A percentile compares a stretch with the other conserved stretches of the same genome.
Conservation (phyloP, 2,113 vertebrate species). For the Dinomys branickii region DNA sequence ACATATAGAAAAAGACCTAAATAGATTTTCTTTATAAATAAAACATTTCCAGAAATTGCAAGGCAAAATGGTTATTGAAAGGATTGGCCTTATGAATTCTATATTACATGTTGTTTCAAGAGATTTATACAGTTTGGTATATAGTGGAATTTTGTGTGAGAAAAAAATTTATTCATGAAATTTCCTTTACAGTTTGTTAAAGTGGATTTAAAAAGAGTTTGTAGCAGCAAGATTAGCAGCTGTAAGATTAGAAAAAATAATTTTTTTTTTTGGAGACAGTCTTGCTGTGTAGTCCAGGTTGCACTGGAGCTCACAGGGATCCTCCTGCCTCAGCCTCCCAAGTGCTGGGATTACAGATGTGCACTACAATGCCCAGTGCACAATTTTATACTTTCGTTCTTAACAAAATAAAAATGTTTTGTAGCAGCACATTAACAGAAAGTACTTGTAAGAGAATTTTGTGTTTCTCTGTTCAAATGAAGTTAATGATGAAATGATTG, state of each 20-base stretch:
- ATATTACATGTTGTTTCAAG: background rate
- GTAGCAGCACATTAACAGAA: background rate
- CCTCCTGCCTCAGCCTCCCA: background rate
- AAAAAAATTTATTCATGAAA: background rate
- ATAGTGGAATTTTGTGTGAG: background rate
- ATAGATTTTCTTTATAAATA: constrained; percentile 2
- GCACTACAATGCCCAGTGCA: background rate
- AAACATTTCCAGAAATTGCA: constrained; percentile 46
- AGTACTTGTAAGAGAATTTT: background rate
- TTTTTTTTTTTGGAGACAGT: background rate
- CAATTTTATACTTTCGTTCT: background rate
- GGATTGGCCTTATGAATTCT: background rate
- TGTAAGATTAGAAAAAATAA: constrained; percentile 9
- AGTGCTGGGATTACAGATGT: background rate
- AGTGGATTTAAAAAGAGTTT: background rate
- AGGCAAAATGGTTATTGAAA: background rate
- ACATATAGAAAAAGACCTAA: background rate
- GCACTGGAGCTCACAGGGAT: background rate
- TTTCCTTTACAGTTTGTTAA: constrained; percentile 13
- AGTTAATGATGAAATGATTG: background rate
- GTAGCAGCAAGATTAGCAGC: background rate
- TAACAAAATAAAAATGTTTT: background rate
- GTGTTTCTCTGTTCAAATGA: background rate
- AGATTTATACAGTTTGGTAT: background rate
- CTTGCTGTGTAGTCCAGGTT: background rate